Base-by-base conservation (phyloP, 2,113 vertebrate species). In the Peromyscus leucopus region DNA sequence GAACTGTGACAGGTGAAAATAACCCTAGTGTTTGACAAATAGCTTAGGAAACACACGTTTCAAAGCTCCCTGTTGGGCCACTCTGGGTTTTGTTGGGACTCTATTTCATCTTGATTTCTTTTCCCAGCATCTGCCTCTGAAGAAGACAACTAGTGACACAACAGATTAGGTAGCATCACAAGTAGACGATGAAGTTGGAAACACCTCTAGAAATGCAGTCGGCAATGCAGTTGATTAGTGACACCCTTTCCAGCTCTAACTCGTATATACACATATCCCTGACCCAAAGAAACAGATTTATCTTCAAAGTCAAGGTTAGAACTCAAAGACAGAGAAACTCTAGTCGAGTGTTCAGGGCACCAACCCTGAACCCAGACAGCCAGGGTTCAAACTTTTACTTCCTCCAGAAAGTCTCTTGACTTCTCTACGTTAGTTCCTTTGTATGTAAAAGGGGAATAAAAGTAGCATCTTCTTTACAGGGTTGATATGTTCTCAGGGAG, bases 241-340 rank as follows among this genome's bases (percentile, higher is more conserved):
- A 75, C 59, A n/a, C 1, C 31, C 85, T 91, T 95, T 92, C 67
- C 10, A 90, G 24, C 15, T 19, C 36, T 79, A 59, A 72, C 15
- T 55, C 65, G 55, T 42, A 71, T 42, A n/a, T 33, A 5, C 12
- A 61, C 31, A 33, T 3, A 26, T 67, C 42, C 42, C 85, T 94
- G 31, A 55, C 79, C 57, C 65, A 22, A 85, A 59, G 51, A 93
- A 71, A 63, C 5, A 61, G 42, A 90, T 80, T 86, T 86, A 12
- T 86, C 65, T 67, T 93, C 15, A 93, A 95, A 46, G 55, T 17
- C n/a, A 94, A 51, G 22, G 31, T 72, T 92, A 94, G 89, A 79
- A 85, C 31, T 36, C 82, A 91, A 28, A 92, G 63, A 67, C 15
- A 59, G 51, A 96, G 3, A 46, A n/a, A 39, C 80, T 61, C 28